Base-by-base conservation (phyloP, 2,113 vertebrate genomes). In the Saccopteryx bilineata region DNA sequence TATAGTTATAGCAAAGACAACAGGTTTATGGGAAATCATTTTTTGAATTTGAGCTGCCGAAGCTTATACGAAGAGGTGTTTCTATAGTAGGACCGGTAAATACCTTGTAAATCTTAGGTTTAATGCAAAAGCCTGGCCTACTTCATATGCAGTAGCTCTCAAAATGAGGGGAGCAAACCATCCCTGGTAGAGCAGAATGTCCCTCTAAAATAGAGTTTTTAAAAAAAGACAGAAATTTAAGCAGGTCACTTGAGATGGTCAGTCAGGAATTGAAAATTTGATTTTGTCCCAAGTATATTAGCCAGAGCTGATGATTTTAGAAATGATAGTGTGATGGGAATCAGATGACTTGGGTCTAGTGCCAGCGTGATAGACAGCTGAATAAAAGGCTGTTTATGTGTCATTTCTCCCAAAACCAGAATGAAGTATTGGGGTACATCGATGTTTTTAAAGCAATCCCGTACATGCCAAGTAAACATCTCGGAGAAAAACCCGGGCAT, bases 21-120 rank as follows among this genome's bases (percentile, higher is more conserved):
- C 86, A 94, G 95, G 74, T 79, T 87, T 90, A n/a, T 93, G 52
- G 75, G 86, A 96, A 97, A 96, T 95, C 96, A 95, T 75, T 90
- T 90, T 96, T 91, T 87, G 65, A 95, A 87, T 94, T 79, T 93
- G 54, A 93, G 65, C 65, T 91, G 79, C 78, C 76, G 65, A 74
- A 80, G 15, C 61, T 94, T 94, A 11, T 26, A 68, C 75, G 52
- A 80, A 91, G 63, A 95, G 86, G 71, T 84, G 87, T 83, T 84
- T 93, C 63, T 69, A 24, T 26, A 33, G 21, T 17, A 80, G 79
- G 80, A 46, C 63, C 87, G 46, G 33, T 76, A 54, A 90, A 19
- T 87, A 68, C 65, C 83, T 96, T 93, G 28, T 92, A 78, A 92
- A 85, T 94, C 92, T 95, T 46, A 72, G 79, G 61, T 84, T 91